These are phyloP conservation scores for Tiliqua scincoides DNA, from an alignment of 2,113 vertebrate genomes.

Conservation along the genomic window DNA sequence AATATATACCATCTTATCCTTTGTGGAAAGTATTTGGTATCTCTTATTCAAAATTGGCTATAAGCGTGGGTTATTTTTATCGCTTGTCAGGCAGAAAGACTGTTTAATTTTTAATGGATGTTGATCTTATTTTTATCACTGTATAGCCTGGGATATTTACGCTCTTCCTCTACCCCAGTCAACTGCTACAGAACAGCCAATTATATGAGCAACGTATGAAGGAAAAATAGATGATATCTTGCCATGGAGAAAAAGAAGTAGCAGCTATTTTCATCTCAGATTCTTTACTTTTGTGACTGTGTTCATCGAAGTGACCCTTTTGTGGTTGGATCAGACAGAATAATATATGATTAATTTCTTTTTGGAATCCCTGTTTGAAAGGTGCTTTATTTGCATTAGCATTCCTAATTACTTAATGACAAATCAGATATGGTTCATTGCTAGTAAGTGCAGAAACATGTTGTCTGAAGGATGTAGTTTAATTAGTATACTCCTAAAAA, in stretches of 20 bases:
- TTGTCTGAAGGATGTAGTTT: constrained; percentile 89
- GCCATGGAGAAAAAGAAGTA: constrained; percentile 31
- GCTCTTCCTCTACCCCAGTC: neutral
- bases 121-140: constrained; percentile 40
- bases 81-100: neutral
- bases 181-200: neutral
- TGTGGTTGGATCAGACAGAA: constrained; percentile 70
- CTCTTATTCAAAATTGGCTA: neutral
- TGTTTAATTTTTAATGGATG: constrained; percentile 15
- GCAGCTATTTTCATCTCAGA: constrained; percentile 25
- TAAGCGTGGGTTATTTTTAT: neutral
- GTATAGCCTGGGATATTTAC: constrained; percentile 26
- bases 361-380: constrained; percentile 82
- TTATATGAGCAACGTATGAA: constrained; percentile 25
- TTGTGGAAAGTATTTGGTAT: neutral
- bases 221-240: constrained; percentile 34
- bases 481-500: constrained; percentile 93
- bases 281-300: constrained; percentile 35
- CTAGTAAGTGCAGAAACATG: constrained; percentile 87
- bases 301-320: constrained; percentile 77
- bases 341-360: constrained; percentile 79
- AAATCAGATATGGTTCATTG: constrained; percentile 98
- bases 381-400: constrained; percentile 96
- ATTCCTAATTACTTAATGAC: constrained; percentile 98
- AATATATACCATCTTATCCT: neutral